Base-by-base conservation (phyloP, 23 tunicate genomes). In the Styela plicata region DNA sequence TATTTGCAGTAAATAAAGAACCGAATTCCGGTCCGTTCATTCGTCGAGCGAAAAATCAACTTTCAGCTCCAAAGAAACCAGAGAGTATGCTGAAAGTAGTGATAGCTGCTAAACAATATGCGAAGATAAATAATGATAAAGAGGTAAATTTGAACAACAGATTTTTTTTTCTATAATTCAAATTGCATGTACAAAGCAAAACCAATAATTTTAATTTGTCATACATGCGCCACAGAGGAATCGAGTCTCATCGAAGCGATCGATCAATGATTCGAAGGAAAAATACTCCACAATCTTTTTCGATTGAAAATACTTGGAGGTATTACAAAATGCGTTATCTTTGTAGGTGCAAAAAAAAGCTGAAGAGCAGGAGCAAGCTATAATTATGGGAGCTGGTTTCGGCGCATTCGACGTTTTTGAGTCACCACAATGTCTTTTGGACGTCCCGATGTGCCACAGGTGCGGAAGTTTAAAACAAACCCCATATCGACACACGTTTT, bases 391-490 rank as follows among this genome's bases (percentile, higher is more conserved):
- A 3, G 33, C 33, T 53, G 66, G 66, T 21, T 44, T 25, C 17
- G 37, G 66, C 17, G 33, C 81, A 7, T 76, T 44, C 81, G 81
- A 76, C 21, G 20, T 31, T 31, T 69, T 83, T 69, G 53, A 82
- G 10, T 94, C 80, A 37, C 94, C 94, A 32, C 83, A 69, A 33
- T 94, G 98, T 79, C 95, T 92, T 16, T 87, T 94, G 20, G 44
- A 86, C 27, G 85, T 74, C 0, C 98, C 98, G 0, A 36, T 94
- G 33, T 94, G 98, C 64, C 89, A 89, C 35, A 79, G 98, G 89
- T 90, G 36, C 76, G 80, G n/a, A n/a, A n/a, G n/a, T n/a, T n/a
- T n/a, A n/a, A n/a, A n/a, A n/a, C n/a, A n/a, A n/a, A n/a, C n/a
- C n/a, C n/a, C n/a, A n/a, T n/a, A n/a, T n/a, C n/a, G n/a, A n/a